A percentile compares a stretch with the other conserved stretches of the same genome.
phyloP scores from a whole-genome alignment of 23 tunicate genomes.

The Ciona savignyi region DNA sequence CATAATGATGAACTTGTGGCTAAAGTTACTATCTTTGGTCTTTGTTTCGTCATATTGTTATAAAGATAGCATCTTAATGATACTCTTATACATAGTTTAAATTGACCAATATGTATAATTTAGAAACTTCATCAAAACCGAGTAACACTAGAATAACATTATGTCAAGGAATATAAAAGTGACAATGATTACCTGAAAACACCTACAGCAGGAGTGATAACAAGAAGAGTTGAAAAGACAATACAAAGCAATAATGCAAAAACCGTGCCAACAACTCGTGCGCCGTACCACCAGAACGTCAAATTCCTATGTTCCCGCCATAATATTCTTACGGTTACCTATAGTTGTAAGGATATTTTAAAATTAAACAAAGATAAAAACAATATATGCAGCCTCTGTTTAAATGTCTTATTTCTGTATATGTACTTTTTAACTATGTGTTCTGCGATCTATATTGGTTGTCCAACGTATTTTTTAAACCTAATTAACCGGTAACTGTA shows the following conservation, averaged over 20 bases:
- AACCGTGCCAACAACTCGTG: background rate
- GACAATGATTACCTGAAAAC: conserved; percentile 54
- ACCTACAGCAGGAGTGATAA: conserved; percentile 62
- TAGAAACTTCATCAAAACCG: background rate
- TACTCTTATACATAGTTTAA: background rate
- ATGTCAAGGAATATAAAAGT: background rate
- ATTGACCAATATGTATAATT: background rate
- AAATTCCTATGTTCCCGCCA: conserved; percentile 27
- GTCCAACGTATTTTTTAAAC: too few species aligned
- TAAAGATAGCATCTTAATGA: too few species aligned
- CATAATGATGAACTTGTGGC: too few species aligned
- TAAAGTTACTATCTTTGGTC: too few species aligned
- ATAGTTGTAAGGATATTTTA: too few species aligned
- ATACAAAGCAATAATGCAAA: conserved; percentile 32
- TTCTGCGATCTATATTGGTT: too few species aligned
- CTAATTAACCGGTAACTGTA: too few species aligned
- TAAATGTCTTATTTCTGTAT: too few species aligned
- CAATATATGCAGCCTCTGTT: too few species aligned
- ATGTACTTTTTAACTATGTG: too few species aligned
- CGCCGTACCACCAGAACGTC: conserved; percentile 54
- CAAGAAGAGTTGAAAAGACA: conserved; percentile 40
- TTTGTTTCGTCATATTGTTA: too few species aligned
- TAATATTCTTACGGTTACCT: conserved; percentile 47
- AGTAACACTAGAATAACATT: background rate
- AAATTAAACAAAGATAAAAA: too few species aligned